A percentile compares a stretch with the other conserved stretches of the same genome.
phyloP scores from a whole-genome alignment of 2,888 invertebrate genomes.

The Chelonus formosanus region DNA sequence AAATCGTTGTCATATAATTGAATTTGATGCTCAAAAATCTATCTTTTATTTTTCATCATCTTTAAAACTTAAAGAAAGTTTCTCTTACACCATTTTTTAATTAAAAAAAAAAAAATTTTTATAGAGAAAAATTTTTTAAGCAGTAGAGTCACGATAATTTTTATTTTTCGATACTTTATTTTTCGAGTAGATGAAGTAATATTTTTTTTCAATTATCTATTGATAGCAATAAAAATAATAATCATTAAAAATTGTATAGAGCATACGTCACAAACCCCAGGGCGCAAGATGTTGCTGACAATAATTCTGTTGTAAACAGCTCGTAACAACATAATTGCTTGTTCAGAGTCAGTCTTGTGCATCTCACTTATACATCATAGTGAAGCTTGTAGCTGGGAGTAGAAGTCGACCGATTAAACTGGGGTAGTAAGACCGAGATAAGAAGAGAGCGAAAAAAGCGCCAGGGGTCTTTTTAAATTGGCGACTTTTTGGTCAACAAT shows the following conservation, averaged over 20 bases:
- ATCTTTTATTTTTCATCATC: background rate
- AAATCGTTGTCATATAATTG: conserved; percentile 1
- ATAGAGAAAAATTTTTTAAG: no score
- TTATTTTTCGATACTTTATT: no score
- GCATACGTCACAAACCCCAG: conserved; percentile 41
- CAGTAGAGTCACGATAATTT: no score
- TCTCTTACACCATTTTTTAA: no score
- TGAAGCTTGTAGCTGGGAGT: background rate
- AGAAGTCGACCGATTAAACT: conserved; percentile 15
- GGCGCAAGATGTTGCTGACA: conserved; percentile 63
- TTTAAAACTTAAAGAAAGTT: no score
- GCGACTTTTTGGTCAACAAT: conserved; percentile 66
- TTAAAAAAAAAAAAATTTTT: no score
- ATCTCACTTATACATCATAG: conserved; percentile 5
- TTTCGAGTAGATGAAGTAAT: no score
- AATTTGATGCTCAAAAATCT: no score
- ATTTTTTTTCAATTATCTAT: no score
- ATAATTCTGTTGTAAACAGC: conserved; percentile 65
- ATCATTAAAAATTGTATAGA: no score
- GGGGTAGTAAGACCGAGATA: conserved; percentile 13
- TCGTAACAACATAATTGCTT: conserved; percentile 64
- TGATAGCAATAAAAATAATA: no score
- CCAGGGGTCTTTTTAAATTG: conserved; percentile 62
- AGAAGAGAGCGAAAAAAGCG: conserved; percentile 36
- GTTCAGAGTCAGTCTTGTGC: conserved; percentile 41